Evolutionary conservation across 1,140 invertebrate species (phyloP), one percentile per base, ranked within the genome.

Genomic region (Adelges cooleyi): DNA sequence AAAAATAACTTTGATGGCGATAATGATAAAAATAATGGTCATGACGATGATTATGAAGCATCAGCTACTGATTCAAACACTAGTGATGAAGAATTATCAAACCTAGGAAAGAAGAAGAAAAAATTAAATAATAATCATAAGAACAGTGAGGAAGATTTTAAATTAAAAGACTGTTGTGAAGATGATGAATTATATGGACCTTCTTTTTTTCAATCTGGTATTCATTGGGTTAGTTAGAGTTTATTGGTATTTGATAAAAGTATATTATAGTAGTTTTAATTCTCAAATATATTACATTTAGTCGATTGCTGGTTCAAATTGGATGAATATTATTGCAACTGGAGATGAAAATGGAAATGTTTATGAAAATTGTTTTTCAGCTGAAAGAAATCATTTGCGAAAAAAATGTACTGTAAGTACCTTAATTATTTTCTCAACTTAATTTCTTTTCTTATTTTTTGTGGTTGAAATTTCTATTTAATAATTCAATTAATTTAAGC

Each of bases 311-410:
- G 44, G 25, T 20, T 62, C 56, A 1, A 15, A 62, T 62, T 62
- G 56, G 56, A 62, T 62, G 42, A 62, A 62, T 33, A 8, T 48
- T 1, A 48, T 62, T 48, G 56, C 56, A 15, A 62, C 56, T 62
- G 56, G 42, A 20, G 25, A 62, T 62, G 42, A 22, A 33, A 22
- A 33, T 62, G 56, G 56, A 48, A 25, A 15, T 62, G 18, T 62
- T 33, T 62, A 62, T 62, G 42, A 62, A 62, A 62, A 62, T 13
- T 2, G 29, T 2, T 62, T 46, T 46, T 11, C 44, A 5, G 5
- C 40, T 9, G 56, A 46, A 13, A 29, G 9, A 1, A 62, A 62
- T 62, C 25, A 33, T 9, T 18, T 62, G 17, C 20, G 13, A 48
- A 62, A 62, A 3, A 42, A 10, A 33, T 27, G 46, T 17, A 27